Base-by-base conservation (phyloP, 53 echinoderm and acorn worm species). In the Apostichopus leukothele region DNA sequence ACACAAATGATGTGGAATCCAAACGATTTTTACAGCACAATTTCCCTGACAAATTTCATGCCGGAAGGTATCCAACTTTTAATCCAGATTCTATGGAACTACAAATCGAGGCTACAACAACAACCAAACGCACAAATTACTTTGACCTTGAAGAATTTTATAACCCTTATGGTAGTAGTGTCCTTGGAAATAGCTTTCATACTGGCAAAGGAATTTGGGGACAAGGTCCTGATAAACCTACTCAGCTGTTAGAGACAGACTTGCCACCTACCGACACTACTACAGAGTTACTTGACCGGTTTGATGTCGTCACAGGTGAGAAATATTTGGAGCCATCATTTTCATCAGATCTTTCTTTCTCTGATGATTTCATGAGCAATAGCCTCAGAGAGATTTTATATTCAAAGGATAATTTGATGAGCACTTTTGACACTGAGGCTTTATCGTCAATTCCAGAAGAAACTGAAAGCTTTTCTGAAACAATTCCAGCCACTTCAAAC, bases 361-460 rank as follows among this genome's bases (percentile, higher is more conserved):
- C 71, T 71, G 71, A 19, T 71, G 20, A 71, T n/a, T 71, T 71
- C 3, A n/a, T n/a, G 6, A 71, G 71, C n/a, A 71, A 71, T 39
- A 71, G 71, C 5, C 20, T 71, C 1, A 19, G 16, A 71, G 71
- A 71, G 18, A 19, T 18, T 13, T 18, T 6, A 19, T 18, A 71
- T 71, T 71, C 71, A 16, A 18, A 19, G 18, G 21, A 71, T 19
- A 16, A n/a, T 71, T 71, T 71, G n/a, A 71, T 16, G 71, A 71
- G 20, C 71, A 18, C 71, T n/a, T 19, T 71, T 5, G 71, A 71
- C 18, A 16, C 71, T 6, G 71, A 71, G 5, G n/a, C 20, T 71
- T 71, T 71, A 71, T 71, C 71, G 5, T 71, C 71, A 71, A 71
- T 71, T 71, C 71, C 71, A 71, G 71, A 71, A 71, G 71, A 71